These are phyloP conservation scores for Petrocephalus schoutedeni DNA, from an alignment of 2,797 vertebrate species.

Conservation along the genomic window DNA sequence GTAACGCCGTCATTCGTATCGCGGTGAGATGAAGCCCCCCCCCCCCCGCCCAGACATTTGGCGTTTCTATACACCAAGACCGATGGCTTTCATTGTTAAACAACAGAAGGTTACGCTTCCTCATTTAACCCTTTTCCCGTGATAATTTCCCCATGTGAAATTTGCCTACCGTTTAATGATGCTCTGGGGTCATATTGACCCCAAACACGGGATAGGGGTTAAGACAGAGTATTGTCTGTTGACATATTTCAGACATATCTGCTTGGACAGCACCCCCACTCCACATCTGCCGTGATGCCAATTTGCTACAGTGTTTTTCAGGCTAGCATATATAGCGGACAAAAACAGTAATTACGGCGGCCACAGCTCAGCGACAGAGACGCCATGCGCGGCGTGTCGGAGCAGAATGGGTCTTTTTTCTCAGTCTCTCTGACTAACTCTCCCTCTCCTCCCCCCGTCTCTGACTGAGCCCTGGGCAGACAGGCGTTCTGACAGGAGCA, in stretches of 20 bases:
- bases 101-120: slow-evolving; percentile 28
- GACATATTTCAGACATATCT: slow-evolving; percentile 29
- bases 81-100: slow-evolving; percentile 14
- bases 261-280: not conserved
- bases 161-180: too few species aligned
- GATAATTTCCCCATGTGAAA: too few species aligned
- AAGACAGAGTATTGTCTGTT: slow-evolving; percentile 12
- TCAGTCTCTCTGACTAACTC: not conserved
- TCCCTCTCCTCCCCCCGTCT: not conserved
- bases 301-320: not conserved
- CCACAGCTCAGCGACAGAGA: not conserved
- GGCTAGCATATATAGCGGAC: not conserved
- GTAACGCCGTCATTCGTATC: not conserved
- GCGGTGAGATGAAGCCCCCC: not conserved
- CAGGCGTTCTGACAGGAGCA: slow-evolving; percentile 46
- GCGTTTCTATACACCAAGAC: not conserved
- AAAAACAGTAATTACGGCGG: not conserved
- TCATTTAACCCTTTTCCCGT: too few species aligned
- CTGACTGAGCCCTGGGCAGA: not conserved
- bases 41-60: not conserved
- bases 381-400: not conserved
- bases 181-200: too few species aligned
- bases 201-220: too few species aligned
- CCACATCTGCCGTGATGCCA: not conserved
- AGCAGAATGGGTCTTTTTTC: not conserved